Percentiles rank a stretch among this genome's conserved stretches.
Evolutionary conservation across 2,888 invertebrate genomes (phyloP).

Genomic region (Acleris emargana): DNA sequence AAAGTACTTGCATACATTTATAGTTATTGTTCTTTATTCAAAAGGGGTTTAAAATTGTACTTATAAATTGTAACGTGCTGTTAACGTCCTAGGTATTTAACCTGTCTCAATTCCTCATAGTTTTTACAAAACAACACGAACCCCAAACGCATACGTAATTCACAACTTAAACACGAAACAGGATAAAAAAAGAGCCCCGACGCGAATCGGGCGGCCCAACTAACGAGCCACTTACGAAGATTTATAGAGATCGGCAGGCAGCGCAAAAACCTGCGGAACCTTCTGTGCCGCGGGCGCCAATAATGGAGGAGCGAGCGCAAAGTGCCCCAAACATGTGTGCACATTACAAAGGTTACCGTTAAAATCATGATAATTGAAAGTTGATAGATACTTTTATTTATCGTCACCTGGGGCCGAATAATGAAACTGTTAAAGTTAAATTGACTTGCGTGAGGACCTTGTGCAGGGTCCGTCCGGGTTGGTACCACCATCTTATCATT

Average conservation of each 20-base stretch:
- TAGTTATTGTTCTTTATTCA: no score
- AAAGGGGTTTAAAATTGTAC: no score
- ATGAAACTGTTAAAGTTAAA: no score
- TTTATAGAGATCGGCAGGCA: conserved; percentile 68
- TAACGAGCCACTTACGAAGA: conserved; percentile 74
- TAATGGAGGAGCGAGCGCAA: conserved; percentile 49
- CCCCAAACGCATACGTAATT: conserved; percentile 2
- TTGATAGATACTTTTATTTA: no score
- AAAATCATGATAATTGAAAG: background rate
- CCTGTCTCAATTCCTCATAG: background rate
- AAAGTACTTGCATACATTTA: no score
- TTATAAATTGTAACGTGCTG: no score
- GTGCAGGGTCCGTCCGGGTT: no score
- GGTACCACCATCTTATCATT: no score
- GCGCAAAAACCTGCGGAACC: conserved; percentile 58
- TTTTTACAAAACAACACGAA: background rate
- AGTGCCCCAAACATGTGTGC: conserved; percentile 14
- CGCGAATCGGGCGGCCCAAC: conserved; percentile 66
- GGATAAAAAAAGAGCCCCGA: conserved; percentile 47
- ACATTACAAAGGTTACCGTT: background rate
- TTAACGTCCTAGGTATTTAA: no score
- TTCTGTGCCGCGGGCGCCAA: conserved; percentile 49
- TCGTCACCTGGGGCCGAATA: background rate
- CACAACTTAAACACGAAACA: conserved; percentile 24
- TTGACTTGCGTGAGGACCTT: no score